Base-by-base conservation (phyloP, 1,140 invertebrate species). In the Helicoverpa armigera region DNA sequence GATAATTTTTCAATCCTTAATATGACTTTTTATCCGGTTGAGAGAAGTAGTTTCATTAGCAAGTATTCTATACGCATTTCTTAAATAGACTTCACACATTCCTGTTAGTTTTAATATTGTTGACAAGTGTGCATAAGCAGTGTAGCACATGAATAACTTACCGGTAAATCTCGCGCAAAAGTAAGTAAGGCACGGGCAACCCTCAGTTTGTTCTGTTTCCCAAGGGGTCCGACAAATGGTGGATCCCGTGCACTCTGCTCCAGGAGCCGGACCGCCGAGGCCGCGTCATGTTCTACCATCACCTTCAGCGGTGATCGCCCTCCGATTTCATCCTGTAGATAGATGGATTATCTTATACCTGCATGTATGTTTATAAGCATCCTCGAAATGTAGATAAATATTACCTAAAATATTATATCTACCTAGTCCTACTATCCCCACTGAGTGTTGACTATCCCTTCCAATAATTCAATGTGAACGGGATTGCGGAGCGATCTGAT, bases 141-240 rank as follows among this genome's bases (percentile, higher is more conserved):
- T 58, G 3, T 48, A 43, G 11, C n/a, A 18, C 35, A 35, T 35
- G 67, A 67, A 58, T 16, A 11, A 81, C 81, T 77, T 43, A 88
- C 91, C 74, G 88, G 88, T 77, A 92, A 76, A 29, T 92, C 83
- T 60, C 83, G 73, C 5, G 89, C 79, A 82, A 88, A 88, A 43
- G 85, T 79, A 48, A 95, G 89, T 12, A 95, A 83, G 0, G 93
- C 90, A 10, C 94, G 88, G 5, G 93, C 92, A 7, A 95, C 94
- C 1, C 93, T 85, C 58, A 95, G 87, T 0, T 94, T 85, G 80
- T 95, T 95, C 81, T 94, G 94, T 75, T 95, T 95, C 72, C 90
- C 95, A 77, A 95, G 91, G 61, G 95, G 94, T 35, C 95, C 95
- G 18, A 89, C 91, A 87, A 95, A 95, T 14, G 95, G 95, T 29